These are phyloP conservation scores for Rhabdophis nuchalis DNA, from an alignment of 2,797 vertebrate species.

Conservation along the genomic window DNA sequence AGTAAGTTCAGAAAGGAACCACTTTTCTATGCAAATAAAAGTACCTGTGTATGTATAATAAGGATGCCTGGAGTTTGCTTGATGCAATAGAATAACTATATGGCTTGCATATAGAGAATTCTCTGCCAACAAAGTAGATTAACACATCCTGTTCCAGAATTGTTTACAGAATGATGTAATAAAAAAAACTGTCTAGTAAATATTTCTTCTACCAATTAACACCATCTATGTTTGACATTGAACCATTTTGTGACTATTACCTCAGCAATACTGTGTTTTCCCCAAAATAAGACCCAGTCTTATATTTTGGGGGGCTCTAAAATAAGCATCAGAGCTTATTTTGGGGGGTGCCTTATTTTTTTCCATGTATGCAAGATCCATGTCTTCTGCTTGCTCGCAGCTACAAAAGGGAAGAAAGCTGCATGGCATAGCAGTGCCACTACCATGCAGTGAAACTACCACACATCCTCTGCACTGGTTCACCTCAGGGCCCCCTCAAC, in stretches of 20 bases:
- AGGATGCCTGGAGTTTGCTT: neutral
- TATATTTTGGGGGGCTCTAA: too few relatives aligned
- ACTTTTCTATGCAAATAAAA: neutral
- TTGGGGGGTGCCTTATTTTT: too few relatives aligned
- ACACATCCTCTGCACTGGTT: fast-evolving
- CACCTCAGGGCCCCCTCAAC: too few relatives aligned
- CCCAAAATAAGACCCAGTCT: too few relatives aligned
- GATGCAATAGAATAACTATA: neutral
- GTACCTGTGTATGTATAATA: neutral
- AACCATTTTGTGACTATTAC: neutral
- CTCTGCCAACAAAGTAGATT: neutral
- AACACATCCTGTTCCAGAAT: neutral
- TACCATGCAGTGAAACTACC: too few relatives aligned
- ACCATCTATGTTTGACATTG: neutral
- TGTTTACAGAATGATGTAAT: neutral
- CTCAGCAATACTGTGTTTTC: neutral
- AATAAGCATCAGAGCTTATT: too few relatives aligned
- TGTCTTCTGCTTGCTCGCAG: too few relatives aligned
- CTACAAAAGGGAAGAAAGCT: too few relatives aligned
- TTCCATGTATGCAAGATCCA: too few relatives aligned
- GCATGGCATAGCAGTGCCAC: too few relatives aligned
- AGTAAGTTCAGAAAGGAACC: neutral
- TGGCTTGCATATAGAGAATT: neutral
- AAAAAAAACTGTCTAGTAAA: neutral
- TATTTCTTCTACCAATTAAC: neutral